Evolutionary conservation across 1,140 invertebrate genomes (phyloP), one percentile per base, ranked within the genome.

Genomic region (Pygmarrhopalites habei): DNA sequence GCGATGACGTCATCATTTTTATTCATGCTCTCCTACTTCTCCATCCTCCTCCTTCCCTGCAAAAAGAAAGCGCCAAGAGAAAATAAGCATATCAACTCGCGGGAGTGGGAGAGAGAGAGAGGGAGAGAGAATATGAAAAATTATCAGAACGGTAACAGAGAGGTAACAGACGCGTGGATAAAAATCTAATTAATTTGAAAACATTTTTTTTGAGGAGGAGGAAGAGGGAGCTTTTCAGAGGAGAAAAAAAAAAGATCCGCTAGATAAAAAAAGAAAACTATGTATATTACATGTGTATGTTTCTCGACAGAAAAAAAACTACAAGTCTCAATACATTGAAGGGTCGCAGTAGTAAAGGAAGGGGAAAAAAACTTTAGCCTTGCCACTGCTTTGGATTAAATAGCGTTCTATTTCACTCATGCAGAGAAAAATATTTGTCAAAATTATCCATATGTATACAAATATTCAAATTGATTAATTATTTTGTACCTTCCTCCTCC

Each of bases 1-100:
- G 49, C 49, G 49, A 30, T 60, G 58, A 60, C 58, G 44, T 60
- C 43, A 47, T 47, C 44, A 49, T 60, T 47, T 47, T 43, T 47
- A 60, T 60, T 60, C 58, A 44, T 60, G 17, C 46, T 51, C 58
- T 59, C 41, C 57, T n/a, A 57, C 41, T 30, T 57, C 32, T 57
- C 53, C 19, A 23, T 53, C 53, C 39, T 57, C 29, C 32, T 57
- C 29, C 32, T 57, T 57, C 32, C 32, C 39, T 39, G 2, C n/a
- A n/a, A 32, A 39, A n/a, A 35, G 15, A 35, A 15, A 7, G 32
- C 5, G 5, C 32, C 32, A 15, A 35, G 32, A 35, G 5, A 35
- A 15, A 7, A 15, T 7, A 35, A 15, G 32, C 5, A 5, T 7
- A 15, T 7, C 32, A 35, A 15, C 44, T 46, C 4, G 21, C 4